Evolutionary conservation across 2,888 invertebrate genomes (phyloP).

Genomic region (Merodon equestris): DNA sequence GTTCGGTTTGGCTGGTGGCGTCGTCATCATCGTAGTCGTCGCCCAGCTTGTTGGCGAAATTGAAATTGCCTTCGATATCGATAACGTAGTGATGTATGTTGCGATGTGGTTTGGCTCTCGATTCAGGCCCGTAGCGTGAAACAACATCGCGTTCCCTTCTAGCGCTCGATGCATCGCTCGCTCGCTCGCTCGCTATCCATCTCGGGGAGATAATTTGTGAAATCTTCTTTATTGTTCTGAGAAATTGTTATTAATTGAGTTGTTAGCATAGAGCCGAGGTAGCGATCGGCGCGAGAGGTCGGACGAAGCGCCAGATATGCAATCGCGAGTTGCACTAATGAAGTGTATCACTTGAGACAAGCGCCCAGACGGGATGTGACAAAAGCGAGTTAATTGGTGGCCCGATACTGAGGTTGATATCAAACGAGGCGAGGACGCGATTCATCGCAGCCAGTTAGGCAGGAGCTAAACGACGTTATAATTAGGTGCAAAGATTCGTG

Average conservation of each 20-base stretch:
- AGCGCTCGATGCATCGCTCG: slow-evolving; percentile 7
- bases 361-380: slow-evolving; percentile 48
- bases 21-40: slow-evolving; percentile 44
- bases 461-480: slow-evolving; percentile 58
- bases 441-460: slow-evolving; percentile 12
- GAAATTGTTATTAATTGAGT: slow-evolving; percentile 79
- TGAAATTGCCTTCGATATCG: slow-evolving; percentile 69
- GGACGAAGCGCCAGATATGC: slow-evolving; percentile 45
- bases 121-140: slow-evolving; percentile 5
- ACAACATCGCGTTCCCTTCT: no score
- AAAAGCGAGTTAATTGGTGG: slow-evolving; percentile 67
- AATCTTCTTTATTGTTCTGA: slow-evolving; percentile 75
- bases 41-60: slow-evolving; percentile 64
- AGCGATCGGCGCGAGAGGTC: slow-evolving; percentile 2
- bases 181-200: slow-evolving; percentile 30
- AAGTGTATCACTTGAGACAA: slow-evolving; percentile 62
- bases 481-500: slow-evolving; percentile 66
- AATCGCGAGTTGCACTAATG: slow-evolving; percentile 64
- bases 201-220: slow-evolving; percentile 65
- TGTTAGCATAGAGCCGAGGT: slow-evolving; percentile 69
- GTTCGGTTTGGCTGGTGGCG: slow-evolving; percentile 39
- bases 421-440: no score
- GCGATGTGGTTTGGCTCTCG: slow-evolving; percentile 56
- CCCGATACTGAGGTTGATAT: slow-evolving; percentile 53
- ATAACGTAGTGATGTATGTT: slow-evolving; percentile 68